Evolutionary conservation across 2,797 vertebrate genomes (phyloP).

Genomic region (Eupleurogrammus muticus): DNA sequence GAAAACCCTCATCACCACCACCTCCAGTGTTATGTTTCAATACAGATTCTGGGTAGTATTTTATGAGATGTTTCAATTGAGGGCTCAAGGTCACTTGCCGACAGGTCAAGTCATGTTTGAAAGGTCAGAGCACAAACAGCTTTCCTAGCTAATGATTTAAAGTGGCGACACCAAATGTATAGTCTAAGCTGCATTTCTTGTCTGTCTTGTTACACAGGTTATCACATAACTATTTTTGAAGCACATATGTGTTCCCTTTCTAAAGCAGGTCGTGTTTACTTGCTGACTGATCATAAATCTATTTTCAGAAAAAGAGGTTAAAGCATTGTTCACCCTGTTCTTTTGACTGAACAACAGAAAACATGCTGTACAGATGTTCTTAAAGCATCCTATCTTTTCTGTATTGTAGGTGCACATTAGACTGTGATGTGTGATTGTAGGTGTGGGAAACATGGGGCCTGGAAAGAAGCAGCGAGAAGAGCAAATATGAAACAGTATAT

Average conservation of each 20-base stretch:
- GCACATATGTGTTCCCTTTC: neutral
- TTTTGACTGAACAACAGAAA: too few relatives aligned
- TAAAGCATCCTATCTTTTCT: neutral
- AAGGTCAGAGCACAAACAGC: neutral
- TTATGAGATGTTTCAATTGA: neutral
- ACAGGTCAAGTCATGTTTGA: neutral
- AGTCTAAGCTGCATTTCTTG: neutral
- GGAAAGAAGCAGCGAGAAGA: neutral
- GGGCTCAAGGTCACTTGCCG: slow-evolving; percentile 1
- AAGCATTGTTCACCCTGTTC: too few relatives aligned
- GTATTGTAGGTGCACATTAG: neutral
- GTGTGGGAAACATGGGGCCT: neutral
- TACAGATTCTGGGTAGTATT: neutral
- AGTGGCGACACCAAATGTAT: slow-evolving; percentile 14
- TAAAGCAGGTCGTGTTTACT: neutral
- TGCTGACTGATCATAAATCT: neutral
- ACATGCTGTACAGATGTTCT: neutral
- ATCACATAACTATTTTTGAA: too few relatives aligned
- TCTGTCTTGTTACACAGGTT: neutral
- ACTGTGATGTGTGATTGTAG: neutral
- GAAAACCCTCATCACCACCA: accelerated
- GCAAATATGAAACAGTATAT: neutral
- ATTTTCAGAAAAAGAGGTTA: neutral
- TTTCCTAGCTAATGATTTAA: neutral
- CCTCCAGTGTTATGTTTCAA: neutral